Conservation (phyloP, 2,797 vertebrate species). For the Cryptoblepharus egeriae region DNA sequence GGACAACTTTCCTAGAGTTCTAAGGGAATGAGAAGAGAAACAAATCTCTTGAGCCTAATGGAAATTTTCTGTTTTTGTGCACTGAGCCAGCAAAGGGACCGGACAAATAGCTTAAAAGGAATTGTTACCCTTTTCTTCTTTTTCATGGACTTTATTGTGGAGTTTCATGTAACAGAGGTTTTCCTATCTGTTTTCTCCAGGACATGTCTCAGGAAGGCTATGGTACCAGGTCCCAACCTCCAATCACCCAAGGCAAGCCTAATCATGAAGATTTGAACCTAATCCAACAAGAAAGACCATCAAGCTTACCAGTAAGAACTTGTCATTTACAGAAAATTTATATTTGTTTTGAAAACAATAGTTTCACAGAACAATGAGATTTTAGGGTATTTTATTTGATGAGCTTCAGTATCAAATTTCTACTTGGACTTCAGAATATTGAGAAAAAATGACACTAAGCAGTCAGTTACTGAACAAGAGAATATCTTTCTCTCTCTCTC, state of each 20-base stretch:
- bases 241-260: conserved; percentile 88
- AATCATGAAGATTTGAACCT: conserved; percentile 91
- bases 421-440: conserved; percentile 16
- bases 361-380: conserved; percentile 22
- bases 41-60: background rate
- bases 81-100: background rate
- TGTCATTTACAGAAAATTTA: conserved; percentile 44
- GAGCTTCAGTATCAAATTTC: conserved; percentile 19
- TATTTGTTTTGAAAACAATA: conserved; percentile 29
- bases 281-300: conserved; percentile 88
- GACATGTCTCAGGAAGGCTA: conserved; percentile 92
- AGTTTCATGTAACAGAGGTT: conserved; percentile 40
- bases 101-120: background rate
- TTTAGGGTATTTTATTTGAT: background rate
- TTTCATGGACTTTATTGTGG: background rate
- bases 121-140: conserved; percentile 25
- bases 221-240: conserved; percentile 86
- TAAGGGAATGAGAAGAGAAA: background rate
- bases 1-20: background rate
- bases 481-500: background rate
- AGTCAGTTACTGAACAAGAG: background rate
- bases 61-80: background rate
- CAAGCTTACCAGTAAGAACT: conserved; percentile 92
- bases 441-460: background rate
- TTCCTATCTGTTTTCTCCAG: conserved; percentile 73